Conservation (phyloP, 1,140 invertebrate species). For the Procambarus virginalis region DNA sequence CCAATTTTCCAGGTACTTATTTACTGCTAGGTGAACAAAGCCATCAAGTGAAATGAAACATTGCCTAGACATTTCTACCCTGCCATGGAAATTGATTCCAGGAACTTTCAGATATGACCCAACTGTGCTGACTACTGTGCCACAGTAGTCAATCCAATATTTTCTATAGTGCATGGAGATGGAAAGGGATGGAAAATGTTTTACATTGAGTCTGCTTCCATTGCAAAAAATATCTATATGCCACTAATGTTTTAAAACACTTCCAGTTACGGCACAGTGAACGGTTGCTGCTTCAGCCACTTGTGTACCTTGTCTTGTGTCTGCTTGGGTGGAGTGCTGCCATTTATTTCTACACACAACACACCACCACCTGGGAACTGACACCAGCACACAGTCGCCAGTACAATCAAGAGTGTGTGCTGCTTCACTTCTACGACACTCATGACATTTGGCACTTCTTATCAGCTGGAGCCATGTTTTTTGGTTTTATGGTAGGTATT, state of each 20-base stretch:
- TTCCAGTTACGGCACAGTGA: constrained; percentile 82
- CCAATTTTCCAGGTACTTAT: too few species aligned
- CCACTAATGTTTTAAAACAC: constrained; percentile 25
- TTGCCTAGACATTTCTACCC: too few species aligned
- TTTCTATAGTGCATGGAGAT: too few species aligned
- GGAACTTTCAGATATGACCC: too few species aligned
- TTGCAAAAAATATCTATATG: too few species aligned
- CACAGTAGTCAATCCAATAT: too few species aligned
- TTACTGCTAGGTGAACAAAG: too few species aligned
- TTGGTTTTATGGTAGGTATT: constrained; percentile 85
- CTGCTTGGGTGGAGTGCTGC: constrained; percentile 81
- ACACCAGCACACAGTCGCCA: constrained; percentile 86
- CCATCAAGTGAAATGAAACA: too few species aligned
- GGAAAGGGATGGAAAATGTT: too few species aligned
- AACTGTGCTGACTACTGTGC: too few species aligned
- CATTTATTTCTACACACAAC: constrained; percentile 84
- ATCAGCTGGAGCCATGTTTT: constrained; percentile 89
- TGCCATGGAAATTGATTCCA: too few species aligned
- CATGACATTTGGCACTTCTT: constrained; percentile 95
- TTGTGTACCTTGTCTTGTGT: constrained; percentile 81
- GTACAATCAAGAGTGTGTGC: constrained; percentile 83
- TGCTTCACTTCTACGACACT: constrained; percentile 88
- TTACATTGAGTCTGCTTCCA: too few species aligned
- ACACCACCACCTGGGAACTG: constrained; percentile 87
- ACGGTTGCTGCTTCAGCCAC: constrained; percentile 79